Percentiles rank a stretch among this genome's conserved stretches.
Conservation (phyloP, 2,113 vertebrate species). For the Rhadina sibilatrix region DNA sequence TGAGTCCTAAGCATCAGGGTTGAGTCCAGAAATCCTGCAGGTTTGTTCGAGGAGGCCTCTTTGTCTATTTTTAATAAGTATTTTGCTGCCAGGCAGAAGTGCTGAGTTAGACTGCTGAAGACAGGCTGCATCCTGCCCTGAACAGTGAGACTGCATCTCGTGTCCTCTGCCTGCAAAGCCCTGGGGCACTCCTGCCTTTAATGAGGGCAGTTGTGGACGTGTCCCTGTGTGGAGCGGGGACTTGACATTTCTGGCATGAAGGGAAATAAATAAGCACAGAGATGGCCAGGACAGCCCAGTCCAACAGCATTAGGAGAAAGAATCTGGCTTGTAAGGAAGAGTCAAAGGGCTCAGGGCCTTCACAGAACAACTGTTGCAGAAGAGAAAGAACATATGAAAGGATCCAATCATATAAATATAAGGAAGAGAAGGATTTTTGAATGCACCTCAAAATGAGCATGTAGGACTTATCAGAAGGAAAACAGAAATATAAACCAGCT, state of each 20-base stretch:
- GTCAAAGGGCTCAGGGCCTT: background rate
- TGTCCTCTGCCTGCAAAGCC: background rate
- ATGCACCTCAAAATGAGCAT: background rate
- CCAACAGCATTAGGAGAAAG: background rate
- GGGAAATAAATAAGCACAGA: background rate
- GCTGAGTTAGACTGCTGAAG: background rate
- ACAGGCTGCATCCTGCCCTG: background rate
- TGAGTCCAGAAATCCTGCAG: background rate
- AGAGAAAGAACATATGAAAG: background rate
- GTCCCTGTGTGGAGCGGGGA: accelerated
- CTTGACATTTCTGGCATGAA: background rate
- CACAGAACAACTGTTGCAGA: background rate
- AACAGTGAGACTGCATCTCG: background rate
- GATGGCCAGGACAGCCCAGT: background rate
- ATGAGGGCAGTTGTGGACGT: accelerated
- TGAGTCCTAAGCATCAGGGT: background rate
- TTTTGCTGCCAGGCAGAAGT: background rate
- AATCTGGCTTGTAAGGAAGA: background rate
- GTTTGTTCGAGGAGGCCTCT: background rate
- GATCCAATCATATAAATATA: background rate
- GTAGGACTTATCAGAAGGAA: background rate
- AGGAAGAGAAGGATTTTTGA: background rate
- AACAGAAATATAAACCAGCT: background rate
- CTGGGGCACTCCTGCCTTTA: background rate
- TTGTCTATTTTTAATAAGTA: background rate